phyloP scores from a whole-genome alignment of 2,888 invertebrate species.

The Nezara viridula region DNA sequence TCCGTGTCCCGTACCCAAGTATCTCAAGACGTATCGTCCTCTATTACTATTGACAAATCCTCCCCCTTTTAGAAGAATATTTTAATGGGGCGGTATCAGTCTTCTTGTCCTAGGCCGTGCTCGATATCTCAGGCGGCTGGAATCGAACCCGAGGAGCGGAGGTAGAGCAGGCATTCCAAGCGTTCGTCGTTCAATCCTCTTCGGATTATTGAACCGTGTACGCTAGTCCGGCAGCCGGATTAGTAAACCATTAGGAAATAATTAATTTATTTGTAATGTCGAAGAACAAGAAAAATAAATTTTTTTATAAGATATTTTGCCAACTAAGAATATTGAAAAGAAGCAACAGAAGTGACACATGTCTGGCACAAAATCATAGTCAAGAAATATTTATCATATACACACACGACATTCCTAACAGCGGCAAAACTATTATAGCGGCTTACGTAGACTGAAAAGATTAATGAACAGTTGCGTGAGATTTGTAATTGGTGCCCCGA shows the following conservation, averaged over 20 bases:
- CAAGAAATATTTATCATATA: too few relatives aligned
- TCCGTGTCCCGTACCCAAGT: too few relatives aligned
- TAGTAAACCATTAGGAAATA: not conserved
- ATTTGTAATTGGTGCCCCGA: too few relatives aligned
- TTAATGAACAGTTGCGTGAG: too few relatives aligned
- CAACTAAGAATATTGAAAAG: too few relatives aligned
- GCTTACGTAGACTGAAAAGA: too few relatives aligned
- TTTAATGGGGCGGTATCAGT: not conserved
- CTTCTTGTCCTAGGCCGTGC: not conserved
- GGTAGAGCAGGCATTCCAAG: not conserved
- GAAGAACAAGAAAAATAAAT: too few relatives aligned
- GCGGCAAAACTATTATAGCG: too few relatives aligned
- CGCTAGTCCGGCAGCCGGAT: not conserved
- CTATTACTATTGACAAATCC: slow-evolving; percentile 32
- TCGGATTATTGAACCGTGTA: not conserved
- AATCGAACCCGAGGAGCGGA: not conserved
- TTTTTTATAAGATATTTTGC: too few relatives aligned
- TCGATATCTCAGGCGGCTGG: not conserved
- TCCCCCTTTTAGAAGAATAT: slow-evolving; percentile 34
- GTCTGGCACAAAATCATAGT: too few relatives aligned
- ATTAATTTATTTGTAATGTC: not conserved
- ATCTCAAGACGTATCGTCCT: not conserved
- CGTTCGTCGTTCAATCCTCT: not conserved
- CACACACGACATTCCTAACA: too few relatives aligned
- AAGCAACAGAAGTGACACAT: too few relatives aligned